Evolutionary conservation across 2,113 vertebrate species (phyloP), one percentile per base, ranked within the genome.

Genomic region (Microcebus tavaratra): DNA sequence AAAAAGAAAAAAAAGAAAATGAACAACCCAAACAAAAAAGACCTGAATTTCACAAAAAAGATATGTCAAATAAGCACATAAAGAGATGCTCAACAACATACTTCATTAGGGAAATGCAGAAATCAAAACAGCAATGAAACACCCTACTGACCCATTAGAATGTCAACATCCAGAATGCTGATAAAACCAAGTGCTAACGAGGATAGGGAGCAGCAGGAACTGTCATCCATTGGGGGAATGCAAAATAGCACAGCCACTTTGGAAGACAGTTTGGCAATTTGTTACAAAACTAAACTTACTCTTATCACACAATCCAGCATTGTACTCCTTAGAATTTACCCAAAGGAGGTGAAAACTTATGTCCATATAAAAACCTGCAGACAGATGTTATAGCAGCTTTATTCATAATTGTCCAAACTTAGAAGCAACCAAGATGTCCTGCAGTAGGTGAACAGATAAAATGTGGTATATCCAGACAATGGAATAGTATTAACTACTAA

Each of bases 1-100:
- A 81, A 94, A 90, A 95, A 75, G 45, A 53, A 21, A 78, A 61
- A 45, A 90, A 86, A 81, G 81, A 90, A 96, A 90, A 92, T 13
- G 70, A 96, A 36, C 13, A 31, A 78, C 1, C 23, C 12, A 3
- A 85, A 78, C 59, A 42, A 81, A 96, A 95, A 89, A 83, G 89
- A 88, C 10, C 53, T 82, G 70, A 70, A 68, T 59, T n/a, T 84
- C 76, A 92, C 8, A 65, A 67, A 91, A 76, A 89, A 88, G 86
- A 89, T 39, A 73, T 12, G 61, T 42, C 31, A 92, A 81, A 88
- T 63, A 72, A 50, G 65, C 45, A 29, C 20, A 39, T 39, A 70
- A 59, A 83, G 86, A 21, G 68, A 50, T 63, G 55, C 42, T 79
- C 14, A 18, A 55, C 6, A 84, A 45, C 48, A 42, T 11, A 73